phyloP scores from a whole-genome alignment of 1,140 invertebrate species.

The Macrocentrus cingulum region DNA sequence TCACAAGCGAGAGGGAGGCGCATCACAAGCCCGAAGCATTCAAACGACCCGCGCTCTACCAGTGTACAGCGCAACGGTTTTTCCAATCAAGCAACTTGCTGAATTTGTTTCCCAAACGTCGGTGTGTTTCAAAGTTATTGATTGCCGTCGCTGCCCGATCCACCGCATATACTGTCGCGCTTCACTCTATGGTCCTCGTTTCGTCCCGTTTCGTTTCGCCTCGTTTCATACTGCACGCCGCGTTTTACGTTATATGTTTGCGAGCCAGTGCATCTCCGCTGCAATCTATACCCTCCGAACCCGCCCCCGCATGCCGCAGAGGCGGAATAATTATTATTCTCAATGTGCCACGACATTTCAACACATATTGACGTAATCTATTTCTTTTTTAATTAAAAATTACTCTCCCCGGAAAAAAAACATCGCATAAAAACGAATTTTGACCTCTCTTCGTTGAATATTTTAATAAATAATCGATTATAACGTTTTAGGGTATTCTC shows the following conservation, averaged over 20 bases:
- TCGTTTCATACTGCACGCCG: conserved; percentile 42
- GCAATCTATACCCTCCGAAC: conserved; percentile 43
- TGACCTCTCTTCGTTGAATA: too few species aligned
- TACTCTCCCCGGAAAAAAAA: too few species aligned
- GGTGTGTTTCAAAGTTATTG: conserved; percentile 57
- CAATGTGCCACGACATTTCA: too few species aligned
- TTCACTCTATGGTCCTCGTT: conserved; percentile 11
- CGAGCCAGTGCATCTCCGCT: conserved; percentile 51
- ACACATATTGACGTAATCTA: too few species aligned
- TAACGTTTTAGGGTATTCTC: too few species aligned
- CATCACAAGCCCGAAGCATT: conserved; percentile 31
- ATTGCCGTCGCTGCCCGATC: conserved; percentile 43
- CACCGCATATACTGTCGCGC: conserved; percentile 19
- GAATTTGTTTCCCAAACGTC: conserved; percentile 58
- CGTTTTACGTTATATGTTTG: conserved; percentile 56
- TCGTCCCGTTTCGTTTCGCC: conserved; percentile 45
- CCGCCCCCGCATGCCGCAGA: too few species aligned
- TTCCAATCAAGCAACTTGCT: conserved; percentile 60
- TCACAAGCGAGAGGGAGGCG: conserved; percentile 17
- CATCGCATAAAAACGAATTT: too few species aligned
- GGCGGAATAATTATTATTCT: too few species aligned
- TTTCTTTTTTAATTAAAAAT: too few species aligned
- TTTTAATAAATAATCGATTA: too few species aligned
- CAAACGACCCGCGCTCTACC: conserved; percentile 27
- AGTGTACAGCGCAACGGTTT: conserved; percentile 37